A percentile compares a stretch with the other conserved stretches of the same genome.
Conservation (phyloP, 2,113 vertebrate genomes). For the Thamnaconus septentrionalis region DNA sequence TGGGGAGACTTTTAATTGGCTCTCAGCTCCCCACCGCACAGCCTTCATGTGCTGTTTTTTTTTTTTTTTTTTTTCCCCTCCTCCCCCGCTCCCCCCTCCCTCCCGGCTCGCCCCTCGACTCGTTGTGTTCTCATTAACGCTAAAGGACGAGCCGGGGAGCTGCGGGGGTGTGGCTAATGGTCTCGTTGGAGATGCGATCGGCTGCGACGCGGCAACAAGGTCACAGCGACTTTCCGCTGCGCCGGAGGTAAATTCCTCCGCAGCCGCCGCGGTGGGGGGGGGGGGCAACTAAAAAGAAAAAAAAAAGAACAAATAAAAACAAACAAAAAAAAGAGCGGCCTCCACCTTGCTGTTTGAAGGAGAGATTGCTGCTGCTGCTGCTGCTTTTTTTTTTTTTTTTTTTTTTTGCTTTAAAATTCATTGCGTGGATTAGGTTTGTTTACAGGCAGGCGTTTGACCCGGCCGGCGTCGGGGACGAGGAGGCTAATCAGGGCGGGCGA, state of each 20-base stretch:
- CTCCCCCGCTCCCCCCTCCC: too few species aligned
- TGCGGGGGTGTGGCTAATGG: conserved; percentile 13
- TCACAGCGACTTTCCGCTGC: conserved; percentile 13
- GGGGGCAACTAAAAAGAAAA: too few species aligned
- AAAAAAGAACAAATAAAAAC: too few species aligned
- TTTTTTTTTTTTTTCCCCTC: too few species aligned
- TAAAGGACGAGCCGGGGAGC: conserved; percentile 33
- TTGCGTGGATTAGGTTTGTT: conserved; percentile 45
- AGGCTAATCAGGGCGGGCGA: conserved; percentile 47
- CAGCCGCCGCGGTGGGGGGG: conserved; percentile 10
- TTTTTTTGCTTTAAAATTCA: background rate
- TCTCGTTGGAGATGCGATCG: conserved; percentile 23
- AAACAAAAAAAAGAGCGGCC: too few species aligned
- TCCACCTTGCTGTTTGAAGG: background rate
- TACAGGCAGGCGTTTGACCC: conserved; percentile 15
- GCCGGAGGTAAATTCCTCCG: conserved; percentile 22
- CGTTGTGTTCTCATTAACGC: conserved; percentile 50
- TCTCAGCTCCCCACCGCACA: conserved; percentile 55
- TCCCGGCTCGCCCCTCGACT: too few species aligned
- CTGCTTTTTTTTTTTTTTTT: too few species aligned
- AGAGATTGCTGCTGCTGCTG: too few species aligned
- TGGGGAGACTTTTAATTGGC: conserved; percentile 69
- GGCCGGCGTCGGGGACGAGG: conserved; percentile 10
- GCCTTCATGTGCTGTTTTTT: conserved; percentile 44
- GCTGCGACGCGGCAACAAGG: conserved; percentile 43